phyloP scores from a whole-genome alignment of 2,797 vertebrate genomes.

The Enteromius mattozi region DNA sequence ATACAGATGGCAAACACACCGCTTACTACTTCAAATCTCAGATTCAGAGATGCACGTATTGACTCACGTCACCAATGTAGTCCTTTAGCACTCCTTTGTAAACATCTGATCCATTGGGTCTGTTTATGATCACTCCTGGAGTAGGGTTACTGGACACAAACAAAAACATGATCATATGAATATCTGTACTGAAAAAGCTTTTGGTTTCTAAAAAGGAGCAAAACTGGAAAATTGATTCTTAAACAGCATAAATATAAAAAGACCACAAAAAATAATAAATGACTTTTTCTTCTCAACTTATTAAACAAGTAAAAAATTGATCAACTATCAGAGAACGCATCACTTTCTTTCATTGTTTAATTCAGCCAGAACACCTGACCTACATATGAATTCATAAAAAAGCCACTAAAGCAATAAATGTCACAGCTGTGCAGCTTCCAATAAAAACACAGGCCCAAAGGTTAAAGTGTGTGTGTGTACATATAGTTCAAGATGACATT shows the following conservation, averaged over 20 bases:
- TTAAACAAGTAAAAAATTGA: background rate
- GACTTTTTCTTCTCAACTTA: background rate
- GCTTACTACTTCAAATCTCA: background rate
- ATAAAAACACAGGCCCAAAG: background rate
- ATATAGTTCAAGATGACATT: background rate
- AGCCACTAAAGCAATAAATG: background rate
- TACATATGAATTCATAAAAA: slow-evolving; percentile 6
- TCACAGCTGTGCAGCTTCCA: background rate
- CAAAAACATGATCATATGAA: background rate
- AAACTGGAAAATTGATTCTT: background rate
- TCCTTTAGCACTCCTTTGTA: slow-evolving; percentile 91
- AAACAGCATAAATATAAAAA: background rate
- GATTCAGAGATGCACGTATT: background rate
- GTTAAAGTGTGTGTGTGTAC: too few species aligned
- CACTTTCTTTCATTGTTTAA: background rate
- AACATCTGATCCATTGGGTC: slow-evolving; percentile 91
- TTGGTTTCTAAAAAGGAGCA: background rate
- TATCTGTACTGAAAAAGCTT: background rate
- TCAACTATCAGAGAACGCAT: background rate
- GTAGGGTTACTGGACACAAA: slow-evolving; percentile 87
- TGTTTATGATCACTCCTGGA: slow-evolving; percentile 89
- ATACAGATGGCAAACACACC: background rate
- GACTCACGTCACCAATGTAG: slow-evolving; percentile 85
- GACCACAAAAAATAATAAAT: background rate
- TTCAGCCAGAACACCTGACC: slow-evolving; percentile 7